These are phyloP conservation scores for Porites divaricata DNA, from an alignment of 92 coral and sea anemone genomes.

Conservation along the genomic window DNA sequence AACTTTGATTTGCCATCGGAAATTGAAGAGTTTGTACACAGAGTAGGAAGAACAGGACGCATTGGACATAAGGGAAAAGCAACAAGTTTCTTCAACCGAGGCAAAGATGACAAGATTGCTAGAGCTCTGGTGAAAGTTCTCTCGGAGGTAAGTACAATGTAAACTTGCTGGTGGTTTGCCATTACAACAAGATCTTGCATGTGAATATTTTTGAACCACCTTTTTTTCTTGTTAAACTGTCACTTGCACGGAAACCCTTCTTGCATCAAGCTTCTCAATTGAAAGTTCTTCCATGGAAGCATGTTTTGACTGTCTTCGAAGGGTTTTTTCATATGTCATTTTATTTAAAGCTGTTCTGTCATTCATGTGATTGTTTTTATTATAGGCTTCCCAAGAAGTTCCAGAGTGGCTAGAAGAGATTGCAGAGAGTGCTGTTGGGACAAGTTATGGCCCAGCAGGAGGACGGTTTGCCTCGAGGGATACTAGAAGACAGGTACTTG, in stretches of 20 bases:
- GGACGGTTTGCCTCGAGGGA: conserved; percentile 97
- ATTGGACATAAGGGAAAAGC: conserved; percentile 93
- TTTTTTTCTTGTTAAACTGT: too few relatives aligned
- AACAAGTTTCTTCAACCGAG: conserved; percentile 80
- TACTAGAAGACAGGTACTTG: conserved; percentile 82
- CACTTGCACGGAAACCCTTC: too few relatives aligned
- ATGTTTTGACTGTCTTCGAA: too few relatives aligned
- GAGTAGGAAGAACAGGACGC: conserved; percentile 95
- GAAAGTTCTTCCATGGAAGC: too few relatives aligned
- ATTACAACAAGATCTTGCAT: too few relatives aligned
- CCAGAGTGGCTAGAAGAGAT: conserved; percentile 98
- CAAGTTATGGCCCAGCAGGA: conserved; percentile 97
- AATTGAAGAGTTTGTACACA: conserved; percentile 92
- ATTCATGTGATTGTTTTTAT: neutral
- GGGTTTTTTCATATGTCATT: too few relatives aligned
- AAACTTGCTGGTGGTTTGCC: neutral
- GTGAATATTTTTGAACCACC: too few relatives aligned
- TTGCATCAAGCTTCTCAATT: too few relatives aligned
- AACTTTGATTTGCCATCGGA: conserved; percentile 88
- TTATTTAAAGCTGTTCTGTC: too few relatives aligned
- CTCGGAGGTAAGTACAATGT: conserved; percentile 83
- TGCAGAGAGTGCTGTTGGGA: conserved; percentile 97
- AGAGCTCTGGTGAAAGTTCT: conserved; percentile 90
- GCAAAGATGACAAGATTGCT: conserved; percentile 89
- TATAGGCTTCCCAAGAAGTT: conserved; percentile 90